Evolutionary conservation across 2,797 vertebrate species (phyloP), one percentile per base, ranked within the genome.

Genomic region (Parauchenoglanis punctatus): DNA sequence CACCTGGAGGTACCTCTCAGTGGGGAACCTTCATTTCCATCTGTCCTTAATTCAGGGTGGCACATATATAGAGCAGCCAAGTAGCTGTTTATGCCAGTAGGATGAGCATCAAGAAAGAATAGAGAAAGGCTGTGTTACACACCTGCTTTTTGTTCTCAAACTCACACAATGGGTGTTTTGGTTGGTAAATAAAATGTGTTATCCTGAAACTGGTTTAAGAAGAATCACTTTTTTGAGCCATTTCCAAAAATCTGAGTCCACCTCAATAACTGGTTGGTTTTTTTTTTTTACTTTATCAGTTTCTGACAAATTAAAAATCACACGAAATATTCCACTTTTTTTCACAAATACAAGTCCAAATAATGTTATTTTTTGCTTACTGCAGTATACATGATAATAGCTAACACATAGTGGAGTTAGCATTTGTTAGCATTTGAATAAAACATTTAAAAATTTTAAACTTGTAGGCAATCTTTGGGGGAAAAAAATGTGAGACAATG

Each of bases 1-100:
- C 96, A 96, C 96, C 96, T 96, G 96, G 92, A 93, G 94, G 95
- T 95, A 94, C 94, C 91, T 94, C 95, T 86, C 93, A 90, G 94
- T 90, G 35, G 94, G 94, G 93, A 93, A 94, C 94, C 40, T 82
- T 95, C 90, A 91, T 94, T 95, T 95, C 96, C 95, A 95, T 96
- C 96, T 96, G 96, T 95, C 93, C 94, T 90, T 94, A 93, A 93
- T 95, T 94, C 92, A 93, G 93, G 93, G 94, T 93, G 92, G 93
- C 92, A 93, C 94, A 94, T 94, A 63, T n/a, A 12, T 25, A 94
- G 92, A 93, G 92, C 92, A 92, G 92, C 90, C 91, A 61, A 91
- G 91, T 83, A 93, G 91, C 93, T 94, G 93, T 89, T 93, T 92
- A 92, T 93, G 92, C 92, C 92, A 94, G 86, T 81, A 81, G 59